Evolutionary conservation across 2,888 invertebrate species (phyloP).

Genomic region (Steinernema hermaphroditum): DNA sequence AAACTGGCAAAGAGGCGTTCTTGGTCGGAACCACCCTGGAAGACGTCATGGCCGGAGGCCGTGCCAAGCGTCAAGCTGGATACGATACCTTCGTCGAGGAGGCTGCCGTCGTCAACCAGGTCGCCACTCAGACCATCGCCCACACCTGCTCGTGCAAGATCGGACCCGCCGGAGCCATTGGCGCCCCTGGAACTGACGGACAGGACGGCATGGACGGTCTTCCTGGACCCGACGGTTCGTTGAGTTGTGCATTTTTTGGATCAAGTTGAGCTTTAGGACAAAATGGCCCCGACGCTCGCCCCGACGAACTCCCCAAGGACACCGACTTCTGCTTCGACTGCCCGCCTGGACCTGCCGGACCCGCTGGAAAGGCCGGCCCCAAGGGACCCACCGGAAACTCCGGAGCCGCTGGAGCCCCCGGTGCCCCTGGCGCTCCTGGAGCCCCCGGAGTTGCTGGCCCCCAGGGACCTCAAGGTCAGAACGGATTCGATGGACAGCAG

Average conservation of each 20-base stretch:
- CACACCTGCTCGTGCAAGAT: slow-evolving; percentile 33
- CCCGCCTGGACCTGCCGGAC: slow-evolving; percentile 19
- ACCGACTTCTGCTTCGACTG: slow-evolving; percentile 20
- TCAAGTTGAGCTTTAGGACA: neutral
- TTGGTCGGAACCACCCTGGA: slow-evolving; percentile 18
- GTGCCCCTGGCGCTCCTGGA: slow-evolving; percentile 12
- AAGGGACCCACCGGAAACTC: slow-evolving; percentile 21
- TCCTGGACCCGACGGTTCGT: slow-evolving; percentile 15
- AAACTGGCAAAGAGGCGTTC: slow-evolving; percentile 2
- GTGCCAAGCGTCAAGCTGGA: slow-evolving; percentile 28
- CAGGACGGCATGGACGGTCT: slow-evolving; percentile 13
- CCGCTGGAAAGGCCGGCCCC: slow-evolving; percentile 6
- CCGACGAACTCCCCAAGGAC: slow-evolving; percentile 7
- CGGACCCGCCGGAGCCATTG: slow-evolving; percentile 30
- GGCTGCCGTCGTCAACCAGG: neutral
- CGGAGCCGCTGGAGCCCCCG: slow-evolving; percentile 8
- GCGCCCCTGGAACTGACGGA: slow-evolving; percentile 3
- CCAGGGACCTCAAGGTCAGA: neutral
- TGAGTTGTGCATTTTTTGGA: neutral
- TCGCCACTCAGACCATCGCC: slow-evolving; percentile 6
- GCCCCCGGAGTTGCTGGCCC: neutral
- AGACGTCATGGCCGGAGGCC: slow-evolving; percentile 21
- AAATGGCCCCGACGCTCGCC: slow-evolving; percentile 4
- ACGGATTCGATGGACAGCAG: neutral
- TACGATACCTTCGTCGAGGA: slow-evolving; percentile 26